These are phyloP conservation scores for Saguinus midas DNA, from an alignment of 2,113 vertebrate species.

Conservation along the genomic window DNA sequence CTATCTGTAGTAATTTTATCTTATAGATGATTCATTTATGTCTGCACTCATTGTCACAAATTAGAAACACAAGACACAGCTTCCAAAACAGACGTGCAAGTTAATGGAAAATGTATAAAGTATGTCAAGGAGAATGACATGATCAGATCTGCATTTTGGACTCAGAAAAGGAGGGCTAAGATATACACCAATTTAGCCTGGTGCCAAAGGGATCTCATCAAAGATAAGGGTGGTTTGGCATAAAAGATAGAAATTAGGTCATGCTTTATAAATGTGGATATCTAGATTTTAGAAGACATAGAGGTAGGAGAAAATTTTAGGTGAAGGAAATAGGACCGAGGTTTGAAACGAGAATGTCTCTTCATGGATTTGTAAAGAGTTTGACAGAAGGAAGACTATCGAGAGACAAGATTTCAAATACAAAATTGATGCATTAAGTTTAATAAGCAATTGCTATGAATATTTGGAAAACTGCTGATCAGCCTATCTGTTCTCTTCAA, in stretches of 20 bases:
- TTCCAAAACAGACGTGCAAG: neutral
- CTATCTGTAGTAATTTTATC: neutral
- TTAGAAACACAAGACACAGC: neutral
- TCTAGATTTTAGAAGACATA: neutral
- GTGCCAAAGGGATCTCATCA: neutral
- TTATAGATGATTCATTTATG: neutral
- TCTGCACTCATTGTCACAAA: neutral
- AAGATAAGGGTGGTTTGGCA: neutral
- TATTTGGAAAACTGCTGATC: neutral
- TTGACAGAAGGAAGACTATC: neutral
- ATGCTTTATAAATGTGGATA: neutral
- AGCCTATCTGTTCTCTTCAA: neutral
- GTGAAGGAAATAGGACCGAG: neutral
- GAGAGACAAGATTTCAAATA: neutral
- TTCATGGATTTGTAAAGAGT: neutral
- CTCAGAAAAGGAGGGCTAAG: neutral
- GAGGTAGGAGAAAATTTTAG: neutral
- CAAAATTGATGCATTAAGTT: neutral
- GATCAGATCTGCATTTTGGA: neutral
- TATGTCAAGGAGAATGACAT: neutral
- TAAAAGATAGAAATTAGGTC: neutral
- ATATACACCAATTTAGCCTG: neutral
- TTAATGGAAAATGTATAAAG: neutral
- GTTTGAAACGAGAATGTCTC: neutral
- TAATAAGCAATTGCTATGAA: neutral